Conservation (phyloP, 2,797 vertebrate genomes). For the Tragelaphus oryx region DNA sequence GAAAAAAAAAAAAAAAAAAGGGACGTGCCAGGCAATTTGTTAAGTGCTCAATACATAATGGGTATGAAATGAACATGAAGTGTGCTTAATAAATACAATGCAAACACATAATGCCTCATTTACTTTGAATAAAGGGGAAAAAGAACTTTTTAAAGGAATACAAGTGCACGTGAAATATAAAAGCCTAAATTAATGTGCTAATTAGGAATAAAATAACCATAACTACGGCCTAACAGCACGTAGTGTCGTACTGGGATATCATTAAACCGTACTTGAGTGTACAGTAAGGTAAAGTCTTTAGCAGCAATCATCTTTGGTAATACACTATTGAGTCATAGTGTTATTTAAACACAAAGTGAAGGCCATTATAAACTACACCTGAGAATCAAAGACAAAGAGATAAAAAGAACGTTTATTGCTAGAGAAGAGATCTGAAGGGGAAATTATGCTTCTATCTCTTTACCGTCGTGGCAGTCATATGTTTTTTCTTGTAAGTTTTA, state of each 20-base stretch:
- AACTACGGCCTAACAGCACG: conserved; percentile 40
- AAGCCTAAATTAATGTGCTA: conserved; percentile 67
- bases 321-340: conserved; percentile 12
- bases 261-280: conserved; percentile 63
- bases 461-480: neutral
- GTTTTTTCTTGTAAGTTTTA: neutral
- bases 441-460: neutral
- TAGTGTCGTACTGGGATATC: conserved; percentile 53
- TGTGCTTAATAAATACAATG: conserved; percentile 61
- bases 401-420: conserved; percentile 5
- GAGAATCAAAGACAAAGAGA: conserved; percentile 51
- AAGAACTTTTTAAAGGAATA: conserved; percentile 58
- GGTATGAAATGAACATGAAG: conserved; percentile 21
- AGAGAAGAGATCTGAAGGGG: neutral
- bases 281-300: conserved; percentile 56
- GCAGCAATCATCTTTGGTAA: conserved; percentile 55
- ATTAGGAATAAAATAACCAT: conserved; percentile 72
- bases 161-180: conserved; percentile 44
- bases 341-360: conserved; percentile 61
- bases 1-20: too few species aligned
- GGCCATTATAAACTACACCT: conserved; percentile 46
- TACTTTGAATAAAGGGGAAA: conserved; percentile 50
- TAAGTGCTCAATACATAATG: conserved; percentile 28
- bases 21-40: conserved; percentile 32
- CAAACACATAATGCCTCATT: conserved; percentile 64